Evolutionary conservation across 1,140 invertebrate genomes (phyloP).

Genomic region (Acromyrmex echinatior): DNA sequence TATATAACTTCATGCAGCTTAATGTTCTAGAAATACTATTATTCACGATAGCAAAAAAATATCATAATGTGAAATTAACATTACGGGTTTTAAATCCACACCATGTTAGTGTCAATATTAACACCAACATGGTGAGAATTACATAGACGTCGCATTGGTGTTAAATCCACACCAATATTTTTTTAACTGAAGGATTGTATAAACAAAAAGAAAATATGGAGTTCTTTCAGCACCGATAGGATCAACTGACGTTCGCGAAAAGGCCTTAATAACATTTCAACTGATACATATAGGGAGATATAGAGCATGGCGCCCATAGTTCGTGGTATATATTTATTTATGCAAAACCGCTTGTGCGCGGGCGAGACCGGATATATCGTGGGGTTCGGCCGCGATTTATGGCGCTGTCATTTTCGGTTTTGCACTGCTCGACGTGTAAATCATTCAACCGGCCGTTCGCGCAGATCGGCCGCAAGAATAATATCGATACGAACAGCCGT

Average conservation of each 20-base stretch:
- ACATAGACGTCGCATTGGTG: no score
- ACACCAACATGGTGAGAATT: no score
- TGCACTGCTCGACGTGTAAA: conserved; percentile 64
- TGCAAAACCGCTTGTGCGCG: conserved; percentile 70
- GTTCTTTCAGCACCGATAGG: background rate
- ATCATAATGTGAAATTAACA: no score
- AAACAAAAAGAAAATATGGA: background rate
- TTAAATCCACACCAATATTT: no score
- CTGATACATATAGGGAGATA: conserved; percentile 20
- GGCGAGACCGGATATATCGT: conserved; percentile 66
- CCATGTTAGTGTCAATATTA: no score
- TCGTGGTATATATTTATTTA: conserved; percentile 78
- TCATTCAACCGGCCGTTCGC: conserved; percentile 54
- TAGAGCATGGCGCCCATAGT: conserved; percentile 39
- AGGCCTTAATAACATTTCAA: conserved; percentile 54
- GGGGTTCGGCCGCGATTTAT: conserved; percentile 72
- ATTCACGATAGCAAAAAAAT: no score
- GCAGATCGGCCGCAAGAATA: conserved; percentile 65
- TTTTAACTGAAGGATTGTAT: background rate
- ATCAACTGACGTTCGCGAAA: conserved; percentile 15
- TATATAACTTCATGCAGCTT: background rate
- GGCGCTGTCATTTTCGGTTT: conserved; percentile 72
- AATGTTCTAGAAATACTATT: background rate
- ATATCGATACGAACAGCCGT: conserved; percentile 37
- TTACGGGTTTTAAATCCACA: no score